Base-by-base conservation (phyloP, 2,113 vertebrate genomes). In the Alethe diademata region DNA sequence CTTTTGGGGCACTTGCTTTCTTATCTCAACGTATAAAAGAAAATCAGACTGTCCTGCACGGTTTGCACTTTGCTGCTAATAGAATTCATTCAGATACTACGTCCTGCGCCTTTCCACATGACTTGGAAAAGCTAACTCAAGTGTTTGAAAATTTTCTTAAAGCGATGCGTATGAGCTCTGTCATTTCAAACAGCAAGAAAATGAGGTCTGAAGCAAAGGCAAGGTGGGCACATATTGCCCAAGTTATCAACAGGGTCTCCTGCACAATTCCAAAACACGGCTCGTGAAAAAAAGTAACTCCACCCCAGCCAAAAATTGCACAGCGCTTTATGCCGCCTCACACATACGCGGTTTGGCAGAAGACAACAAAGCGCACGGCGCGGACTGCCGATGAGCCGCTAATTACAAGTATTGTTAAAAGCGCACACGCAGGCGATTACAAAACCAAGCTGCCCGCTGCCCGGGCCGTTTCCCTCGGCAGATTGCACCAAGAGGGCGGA, bases 391-490 rank as follows among this genome's bases (percentile, higher is more conserved):
- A 16, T 86, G 35, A 71, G 66, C 3, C 38, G 3, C 61, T 26
- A 29, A 61, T 16, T 36, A 56, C 48, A 31, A 54, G 19, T 2
- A 8, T 6, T 47, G 28, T 25, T 11, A 19, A 58, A 42, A 60
- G 54, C 0, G 13, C 60, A 24, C 79, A 11, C 7, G 43, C 28
- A 15, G 12, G 0, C 18, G 4, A 31, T 7, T n/a, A 19, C 48
- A 5, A 31, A 29, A 14, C 1, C 56, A 0, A 1, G 7, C 0
- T 1, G 20, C 0, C 4, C 22, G 5, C 8, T 2, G 18, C 26
- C 57, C 1, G n/a, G 0, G 18, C 51, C 2, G 0, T 0, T 11
- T 5, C 11, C 9, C 29, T 0, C 0, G 2, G 38, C 64, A 5
- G 7, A 40, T 0, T 8, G 3, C 6, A 4, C 17, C 4, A 3